Conservation (phyloP, 2,113 vertebrate genomes). For the Chaetodon auriga region DNA sequence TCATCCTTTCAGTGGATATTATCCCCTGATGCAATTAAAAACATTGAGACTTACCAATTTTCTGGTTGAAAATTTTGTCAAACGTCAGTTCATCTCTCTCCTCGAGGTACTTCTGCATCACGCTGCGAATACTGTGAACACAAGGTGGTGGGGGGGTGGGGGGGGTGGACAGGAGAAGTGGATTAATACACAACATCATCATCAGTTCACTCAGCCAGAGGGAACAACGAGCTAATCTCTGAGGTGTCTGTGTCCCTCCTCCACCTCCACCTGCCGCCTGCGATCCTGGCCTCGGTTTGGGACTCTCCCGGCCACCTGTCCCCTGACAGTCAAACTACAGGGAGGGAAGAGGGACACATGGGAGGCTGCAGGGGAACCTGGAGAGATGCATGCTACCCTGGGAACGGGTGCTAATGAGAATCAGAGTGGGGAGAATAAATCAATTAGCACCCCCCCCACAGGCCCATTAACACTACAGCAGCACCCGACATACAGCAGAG, state of each 20-base stretch:
- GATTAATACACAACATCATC: conserved; percentile 7
- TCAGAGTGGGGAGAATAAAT: conserved; percentile 76
- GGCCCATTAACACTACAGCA: conserved; percentile 79
- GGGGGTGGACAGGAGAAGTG: background rate
- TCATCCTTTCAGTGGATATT: background rate
- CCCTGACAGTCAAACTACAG: conserved; percentile 38
- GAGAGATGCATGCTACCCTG: conserved; percentile 64
- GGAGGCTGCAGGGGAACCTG: conserved; percentile 50
- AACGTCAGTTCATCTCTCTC: conserved; percentile 96
- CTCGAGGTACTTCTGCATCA: conserved; percentile 99
- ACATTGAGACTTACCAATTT: conserved; percentile 90
- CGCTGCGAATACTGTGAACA: conserved; percentile 93
- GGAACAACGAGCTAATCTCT: background rate
- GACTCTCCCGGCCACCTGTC: conserved; percentile 66
- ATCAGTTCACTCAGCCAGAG: background rate
- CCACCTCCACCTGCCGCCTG: conserved; percentile 13
- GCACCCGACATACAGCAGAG: conserved; percentile 27
- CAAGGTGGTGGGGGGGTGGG: background rate
- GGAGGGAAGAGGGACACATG: conserved; percentile 35
- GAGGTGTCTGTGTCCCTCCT: background rate
- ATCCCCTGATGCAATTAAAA: background rate
- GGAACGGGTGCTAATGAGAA: conserved; percentile 81
- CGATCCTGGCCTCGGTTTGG: conserved; percentile 62
- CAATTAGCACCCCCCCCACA: conserved; percentile 80
- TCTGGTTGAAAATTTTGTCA: conserved; percentile 99